phyloP scores from a whole-genome alignment of 2,113 vertebrate species.

The Phoxinus phoxinus region DNA sequence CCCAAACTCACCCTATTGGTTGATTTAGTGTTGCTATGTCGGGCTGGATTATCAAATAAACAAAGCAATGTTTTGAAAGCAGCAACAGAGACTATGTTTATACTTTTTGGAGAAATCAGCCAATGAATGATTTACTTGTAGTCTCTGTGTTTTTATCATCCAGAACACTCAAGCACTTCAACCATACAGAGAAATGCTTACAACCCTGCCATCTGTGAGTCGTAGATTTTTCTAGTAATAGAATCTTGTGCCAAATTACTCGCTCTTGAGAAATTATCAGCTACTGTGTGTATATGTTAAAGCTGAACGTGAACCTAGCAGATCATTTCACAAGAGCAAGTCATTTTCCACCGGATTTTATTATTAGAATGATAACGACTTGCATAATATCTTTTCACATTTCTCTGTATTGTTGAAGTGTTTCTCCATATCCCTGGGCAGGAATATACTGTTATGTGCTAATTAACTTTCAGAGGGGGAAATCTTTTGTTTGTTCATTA shows the following conservation, averaged over 20 bases:
- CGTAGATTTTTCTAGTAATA: background rate
- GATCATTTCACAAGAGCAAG: background rate
- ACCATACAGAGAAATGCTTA: background rate
- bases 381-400: background rate
- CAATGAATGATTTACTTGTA: background rate
- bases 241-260: background rate
- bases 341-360: background rate
- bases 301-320: background rate
- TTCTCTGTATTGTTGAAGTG: background rate
- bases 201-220: background rate
- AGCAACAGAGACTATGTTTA: background rate
- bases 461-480: background rate
- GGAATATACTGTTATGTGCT: background rate
- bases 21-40: background rate
- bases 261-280: background rate
- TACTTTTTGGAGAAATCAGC: background rate
- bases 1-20: constrained; percentile 14
- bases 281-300: background rate
- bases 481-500: background rate
- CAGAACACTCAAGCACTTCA: background rate
- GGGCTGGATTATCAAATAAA: background rate
- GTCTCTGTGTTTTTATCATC: background rate
- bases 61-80: background rate
- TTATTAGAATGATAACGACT: background rate
- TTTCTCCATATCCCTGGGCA: background rate